A percentile compares a stretch with the other conserved stretches of the same genome.
These are phyloP conservation scores for Gasterosteus aculeatus DNA, from an alignment of 2,113 vertebrate genomes.

Conservation along the genomic window DNA sequence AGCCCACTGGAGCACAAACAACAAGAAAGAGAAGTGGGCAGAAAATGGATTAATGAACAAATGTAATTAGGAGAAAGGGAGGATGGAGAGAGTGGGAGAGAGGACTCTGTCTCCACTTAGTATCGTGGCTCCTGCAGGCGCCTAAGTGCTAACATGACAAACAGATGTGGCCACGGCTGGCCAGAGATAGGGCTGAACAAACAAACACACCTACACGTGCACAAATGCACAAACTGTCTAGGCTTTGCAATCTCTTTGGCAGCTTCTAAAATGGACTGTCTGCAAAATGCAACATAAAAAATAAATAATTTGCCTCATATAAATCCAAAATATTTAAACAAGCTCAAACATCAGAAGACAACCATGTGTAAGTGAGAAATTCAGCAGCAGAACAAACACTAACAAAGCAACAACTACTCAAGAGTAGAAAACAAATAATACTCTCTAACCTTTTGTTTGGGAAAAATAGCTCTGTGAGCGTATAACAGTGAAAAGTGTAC, in stretches of 20 bases:
- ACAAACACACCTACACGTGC: constrained; percentile 22
- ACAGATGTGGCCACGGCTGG: constrained; percentile 78
- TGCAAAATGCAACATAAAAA: neutral
- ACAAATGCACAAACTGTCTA: neutral
- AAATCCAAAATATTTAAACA: neutral
- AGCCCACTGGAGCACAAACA: constrained; percentile 75
- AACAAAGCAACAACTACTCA: neutral
- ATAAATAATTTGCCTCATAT: neutral
- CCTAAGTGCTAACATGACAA: constrained; percentile 83
- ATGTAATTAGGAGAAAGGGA: constrained; percentile 81
- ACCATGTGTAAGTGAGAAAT: neutral
- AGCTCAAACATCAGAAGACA: neutral
- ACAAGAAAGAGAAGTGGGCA: constrained; percentile 80
- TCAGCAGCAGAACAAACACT: neutral
- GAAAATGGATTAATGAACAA: constrained; percentile 84
- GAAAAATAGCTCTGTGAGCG: constrained; percentile 4
- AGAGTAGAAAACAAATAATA: constrained; percentile 12
- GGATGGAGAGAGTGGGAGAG: constrained; percentile 74
- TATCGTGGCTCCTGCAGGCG: constrained; percentile 73
- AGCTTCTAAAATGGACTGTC: neutral
- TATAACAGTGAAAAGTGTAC: neutral
- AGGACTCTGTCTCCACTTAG: constrained; percentile 79
- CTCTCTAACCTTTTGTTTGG: neutral
- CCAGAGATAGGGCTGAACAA: constrained; percentile 52
- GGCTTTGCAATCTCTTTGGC: neutral